Percentiles rank a stretch among this genome's conserved stretches.
Evolutionary conservation across 2,113 vertebrate genomes (phyloP).

Genomic region (Choloepus hoffmanni): DNA sequence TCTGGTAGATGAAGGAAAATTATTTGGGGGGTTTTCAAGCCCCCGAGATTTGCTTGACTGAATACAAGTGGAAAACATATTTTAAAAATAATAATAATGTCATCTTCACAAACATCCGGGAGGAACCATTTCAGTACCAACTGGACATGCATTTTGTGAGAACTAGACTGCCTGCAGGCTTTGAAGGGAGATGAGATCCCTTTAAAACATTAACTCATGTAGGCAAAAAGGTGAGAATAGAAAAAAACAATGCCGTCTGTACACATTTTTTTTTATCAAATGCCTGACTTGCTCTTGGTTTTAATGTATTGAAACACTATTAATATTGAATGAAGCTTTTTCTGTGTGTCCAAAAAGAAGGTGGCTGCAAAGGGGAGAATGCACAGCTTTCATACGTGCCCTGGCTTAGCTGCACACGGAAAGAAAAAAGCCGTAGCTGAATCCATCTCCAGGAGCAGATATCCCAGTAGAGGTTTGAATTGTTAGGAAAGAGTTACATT

Average conservation of each 20-base stretch:
- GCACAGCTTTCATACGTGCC: constrained; percentile 54
- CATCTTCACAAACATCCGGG: background rate
- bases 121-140: background rate
- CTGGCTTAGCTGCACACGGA: constrained; percentile 39
- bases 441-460: background rate
- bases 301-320: background rate
- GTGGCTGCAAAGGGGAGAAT: constrained; percentile 11
- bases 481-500: constrained; percentile 54
- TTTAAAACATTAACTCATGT: constrained; percentile 53
- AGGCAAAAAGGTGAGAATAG: background rate
- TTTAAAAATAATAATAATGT: background rate
- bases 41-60: constrained; percentile 51
- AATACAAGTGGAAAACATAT: constrained; percentile 56
- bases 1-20: constrained; percentile 66
- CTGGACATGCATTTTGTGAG: background rate
- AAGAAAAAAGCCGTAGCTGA: background rate
- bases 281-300: constrained; percentile 55
- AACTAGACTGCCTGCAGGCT: background rate
- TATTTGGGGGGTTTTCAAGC: constrained; percentile 54
- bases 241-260: background rate
- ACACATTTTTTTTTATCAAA: constrained; percentile 41
- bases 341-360: constrained; percentile 18
- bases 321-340: constrained; percentile 17
- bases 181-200: constrained; percentile 3
- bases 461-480: background rate